Evolutionary conservation across 1,140 invertebrate genomes (phyloP).

Genomic region (Philaenus spumarius): DNA sequence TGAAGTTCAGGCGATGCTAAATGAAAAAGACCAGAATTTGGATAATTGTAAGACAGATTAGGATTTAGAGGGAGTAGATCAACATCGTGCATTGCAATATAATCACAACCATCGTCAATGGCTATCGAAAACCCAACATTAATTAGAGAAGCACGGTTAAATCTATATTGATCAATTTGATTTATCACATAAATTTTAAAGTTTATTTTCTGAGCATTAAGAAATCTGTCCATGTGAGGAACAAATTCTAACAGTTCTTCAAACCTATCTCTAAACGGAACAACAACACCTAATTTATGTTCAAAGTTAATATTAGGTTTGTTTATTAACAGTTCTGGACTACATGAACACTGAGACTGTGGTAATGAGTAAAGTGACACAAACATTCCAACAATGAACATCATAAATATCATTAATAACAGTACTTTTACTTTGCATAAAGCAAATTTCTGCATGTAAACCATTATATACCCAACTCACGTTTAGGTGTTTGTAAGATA

Average conservation of each 20-base stretch:
- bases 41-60: conserved; percentile 73
- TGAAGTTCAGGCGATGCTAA: conserved; percentile 85
- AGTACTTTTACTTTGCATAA: no score
- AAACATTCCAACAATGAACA: no score
- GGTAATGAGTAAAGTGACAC: no score
- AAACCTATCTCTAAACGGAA: conserved; percentile 92
- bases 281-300: conserved; percentile 69
- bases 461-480: no score
- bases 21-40: conserved; percentile 66
- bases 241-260: conserved; percentile 90
- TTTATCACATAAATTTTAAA: conserved; percentile 92
- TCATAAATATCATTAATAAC: no score
- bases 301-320: neutral
- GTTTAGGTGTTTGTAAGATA: no score
- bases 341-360: conserved; percentile 13
- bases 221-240: conserved; percentile 82
- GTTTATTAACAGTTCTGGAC: neutral
- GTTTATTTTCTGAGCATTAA: conserved; percentile 70
- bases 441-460: no score
- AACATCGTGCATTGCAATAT: conserved; percentile 99
- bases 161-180: conserved; percentile 81
- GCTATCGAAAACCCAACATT: conserved; percentile 87
- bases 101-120: conserved; percentile 70
- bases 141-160: conserved; percentile 94
- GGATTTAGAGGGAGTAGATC: conserved; percentile 90